These are phyloP conservation scores for Natrix natrix DNA, from an alignment of 2,797 vertebrate genomes.

Conservation along the genomic window DNA sequence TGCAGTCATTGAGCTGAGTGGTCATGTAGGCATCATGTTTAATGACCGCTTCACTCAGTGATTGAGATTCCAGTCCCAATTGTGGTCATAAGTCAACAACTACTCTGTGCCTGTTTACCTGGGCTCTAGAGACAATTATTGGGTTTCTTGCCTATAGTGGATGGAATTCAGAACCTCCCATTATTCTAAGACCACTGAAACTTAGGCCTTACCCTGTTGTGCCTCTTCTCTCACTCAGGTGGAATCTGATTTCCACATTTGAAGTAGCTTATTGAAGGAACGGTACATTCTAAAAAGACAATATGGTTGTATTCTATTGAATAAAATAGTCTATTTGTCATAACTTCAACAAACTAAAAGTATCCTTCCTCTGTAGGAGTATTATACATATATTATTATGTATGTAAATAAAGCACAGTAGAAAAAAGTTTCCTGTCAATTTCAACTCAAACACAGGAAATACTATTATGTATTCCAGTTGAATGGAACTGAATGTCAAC, in stretches of 20 bases:
- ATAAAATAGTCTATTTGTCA: neutral
- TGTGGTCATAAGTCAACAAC: too few relatives aligned
- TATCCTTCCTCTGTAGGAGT: neutral
- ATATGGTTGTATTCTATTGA: neutral
- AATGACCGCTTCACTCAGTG: too few relatives aligned
- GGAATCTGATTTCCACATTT: neutral
- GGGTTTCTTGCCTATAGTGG: neutral
- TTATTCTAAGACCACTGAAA: neutral
- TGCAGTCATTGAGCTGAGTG: too few relatives aligned
- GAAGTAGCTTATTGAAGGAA: neutral
- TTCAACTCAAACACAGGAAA: accelerated
- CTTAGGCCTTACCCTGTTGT: neutral
- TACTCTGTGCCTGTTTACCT: neutral
- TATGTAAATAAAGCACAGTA: neutral
- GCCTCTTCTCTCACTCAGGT: neutral
- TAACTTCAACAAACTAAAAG: neutral
- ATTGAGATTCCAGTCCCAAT: too few relatives aligned
- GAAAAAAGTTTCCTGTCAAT: neutral
- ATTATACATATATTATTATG: neutral
- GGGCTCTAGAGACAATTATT: neutral
- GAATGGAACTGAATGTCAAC: neutral
- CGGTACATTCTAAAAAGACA: neutral
- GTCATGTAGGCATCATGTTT: too few relatives aligned
- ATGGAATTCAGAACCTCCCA: neutral
- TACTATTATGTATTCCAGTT: neutral